Percentiles rank a stretch among this genome's conserved stretches.
phyloP scores from a whole-genome alignment of 2,797 vertebrate genomes.

The Neosilurus mollespiculum region DNA sequence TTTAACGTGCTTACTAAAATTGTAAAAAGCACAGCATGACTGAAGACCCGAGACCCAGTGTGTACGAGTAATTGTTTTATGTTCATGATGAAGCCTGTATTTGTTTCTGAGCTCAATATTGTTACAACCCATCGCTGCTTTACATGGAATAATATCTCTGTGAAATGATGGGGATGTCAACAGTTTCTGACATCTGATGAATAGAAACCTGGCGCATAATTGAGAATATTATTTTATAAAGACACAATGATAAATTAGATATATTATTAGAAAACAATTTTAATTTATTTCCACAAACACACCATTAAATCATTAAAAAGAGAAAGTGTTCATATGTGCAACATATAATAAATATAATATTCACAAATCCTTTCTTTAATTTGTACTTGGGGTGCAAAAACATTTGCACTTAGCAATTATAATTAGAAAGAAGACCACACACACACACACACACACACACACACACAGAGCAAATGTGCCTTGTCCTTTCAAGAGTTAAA shows the following conservation, averaged over 20 bases:
- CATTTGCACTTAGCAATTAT: not conserved
- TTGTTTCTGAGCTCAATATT: not conserved
- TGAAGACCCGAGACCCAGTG: not conserved
- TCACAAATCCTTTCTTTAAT: not conserved
- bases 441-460: no score
- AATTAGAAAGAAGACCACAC: conserved; percentile 18
- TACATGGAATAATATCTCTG: not conserved
- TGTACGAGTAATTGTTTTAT: not conserved
- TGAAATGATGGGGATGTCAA: no score
- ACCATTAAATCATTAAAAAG: no score
- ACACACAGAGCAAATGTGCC: conserved; percentile 17
- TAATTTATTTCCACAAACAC: no score
- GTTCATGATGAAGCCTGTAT: not conserved
- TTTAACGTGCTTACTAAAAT: not conserved
- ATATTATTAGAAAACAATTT: no score
- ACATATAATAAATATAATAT: no score
- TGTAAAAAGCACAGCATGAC: not conserved
- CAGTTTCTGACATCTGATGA: not conserved
- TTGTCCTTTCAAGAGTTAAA: conserved; percentile 46
- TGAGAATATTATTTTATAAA: no score
- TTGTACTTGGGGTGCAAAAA: not conserved
- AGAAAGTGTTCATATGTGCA: no score
- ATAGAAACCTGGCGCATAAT: no score
- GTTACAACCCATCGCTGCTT: not conserved
- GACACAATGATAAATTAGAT: no score